Evolutionary conservation across 1,140 invertebrate species (phyloP).

Genomic region (Gonioctena quinquepunctata): DNA sequence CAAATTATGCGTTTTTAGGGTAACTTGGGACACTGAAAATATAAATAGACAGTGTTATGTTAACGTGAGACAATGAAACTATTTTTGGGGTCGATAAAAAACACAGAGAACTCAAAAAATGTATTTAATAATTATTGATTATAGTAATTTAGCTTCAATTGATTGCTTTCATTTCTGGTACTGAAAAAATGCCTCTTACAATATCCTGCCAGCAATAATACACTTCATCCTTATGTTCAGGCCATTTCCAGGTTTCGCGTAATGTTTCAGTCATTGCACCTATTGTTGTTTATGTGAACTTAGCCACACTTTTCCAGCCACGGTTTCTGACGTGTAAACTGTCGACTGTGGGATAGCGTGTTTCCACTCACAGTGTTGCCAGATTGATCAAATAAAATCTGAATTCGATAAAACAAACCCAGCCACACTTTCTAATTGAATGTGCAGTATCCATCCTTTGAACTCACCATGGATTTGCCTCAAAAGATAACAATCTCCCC

Average conservation of each 20-base stretch:
- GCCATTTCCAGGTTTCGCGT: constrained; percentile 3
- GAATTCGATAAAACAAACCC: too few species aligned
- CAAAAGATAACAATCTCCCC: too few species aligned
- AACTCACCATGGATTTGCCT: too few species aligned
- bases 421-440: too few species aligned
- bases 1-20: constrained; percentile 3
- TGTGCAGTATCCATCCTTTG: too few species aligned
- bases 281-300: too few species aligned
- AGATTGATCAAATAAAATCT: too few species aligned
- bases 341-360: too few species aligned
- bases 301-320: too few species aligned
- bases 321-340: too few species aligned
- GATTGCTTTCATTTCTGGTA: constrained; percentile 3
- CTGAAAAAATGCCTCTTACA: background rate
- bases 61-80: constrained; percentile 8
- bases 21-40: constrained; percentile 3
- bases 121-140: background rate
- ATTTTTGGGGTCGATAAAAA: constrained; percentile 2
- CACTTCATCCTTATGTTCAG: constrained; percentile 2
- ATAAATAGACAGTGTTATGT: constrained; percentile 10
- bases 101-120: background rate
- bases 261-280: constrained; percentile 4
- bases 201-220: constrained; percentile 8
- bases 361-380: too few species aligned
- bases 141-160: constrained; percentile 1